phyloP scores from a whole-genome alignment of 2,113 vertebrate species.

The Eretmochelys imbricata region DNA sequence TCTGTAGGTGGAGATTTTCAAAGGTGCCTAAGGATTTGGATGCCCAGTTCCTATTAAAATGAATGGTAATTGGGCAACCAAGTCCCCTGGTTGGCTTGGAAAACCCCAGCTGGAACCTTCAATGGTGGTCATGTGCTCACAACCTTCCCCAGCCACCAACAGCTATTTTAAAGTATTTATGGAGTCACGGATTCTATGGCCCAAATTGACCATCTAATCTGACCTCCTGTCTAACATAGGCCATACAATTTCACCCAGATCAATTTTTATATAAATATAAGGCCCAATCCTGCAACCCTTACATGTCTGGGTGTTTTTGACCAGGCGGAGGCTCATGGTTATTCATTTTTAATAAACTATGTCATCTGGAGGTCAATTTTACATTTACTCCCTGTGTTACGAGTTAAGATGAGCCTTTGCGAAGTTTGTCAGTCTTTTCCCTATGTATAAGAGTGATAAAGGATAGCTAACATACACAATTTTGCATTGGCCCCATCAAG shows the following conservation, averaged over 20 bases:
- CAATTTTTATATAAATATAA: not conserved
- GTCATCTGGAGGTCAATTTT: not conserved
- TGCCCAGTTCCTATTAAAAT: not conserved
- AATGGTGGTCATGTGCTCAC: not conserved
- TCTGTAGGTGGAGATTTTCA: not conserved
- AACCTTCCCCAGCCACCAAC: not conserved
- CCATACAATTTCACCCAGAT: not conserved
- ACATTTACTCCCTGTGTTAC: not conserved
- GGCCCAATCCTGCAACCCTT: not conserved
- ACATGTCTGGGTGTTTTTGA: rapidly evolving
- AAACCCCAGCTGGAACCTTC: not conserved
- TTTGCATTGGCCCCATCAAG: not conserved
- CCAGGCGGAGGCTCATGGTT: not conserved
- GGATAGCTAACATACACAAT: not conserved
- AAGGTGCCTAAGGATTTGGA: not conserved
- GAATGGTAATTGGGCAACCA: not conserved
- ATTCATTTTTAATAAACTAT: not conserved
- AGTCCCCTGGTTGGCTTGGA: not conserved
- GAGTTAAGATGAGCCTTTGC: not conserved
- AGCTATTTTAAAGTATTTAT: not conserved
- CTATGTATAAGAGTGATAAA: not conserved
- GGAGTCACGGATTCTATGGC: not conserved
- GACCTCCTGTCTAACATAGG: not conserved
- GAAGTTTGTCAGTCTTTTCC: not conserved
- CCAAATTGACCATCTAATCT: not conserved